Evolutionary conservation across 2,888 invertebrate genomes (phyloP).

Genomic region (Polylopha cassiicola): DNA sequence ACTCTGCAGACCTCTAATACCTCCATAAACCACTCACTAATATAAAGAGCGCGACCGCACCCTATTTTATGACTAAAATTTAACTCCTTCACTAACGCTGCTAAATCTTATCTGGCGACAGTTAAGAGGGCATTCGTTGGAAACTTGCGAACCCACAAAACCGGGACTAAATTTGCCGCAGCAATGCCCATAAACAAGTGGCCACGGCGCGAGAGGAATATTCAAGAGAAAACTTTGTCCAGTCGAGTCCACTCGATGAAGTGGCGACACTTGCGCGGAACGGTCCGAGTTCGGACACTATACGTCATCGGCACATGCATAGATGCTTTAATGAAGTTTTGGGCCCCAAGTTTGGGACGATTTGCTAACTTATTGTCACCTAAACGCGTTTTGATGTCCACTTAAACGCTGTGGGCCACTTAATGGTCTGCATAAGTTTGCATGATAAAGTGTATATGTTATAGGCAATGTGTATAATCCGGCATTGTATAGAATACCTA

Average conservation of each 20-base stretch:
- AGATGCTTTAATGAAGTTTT: conserved; percentile 70
- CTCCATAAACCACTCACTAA: neutral
- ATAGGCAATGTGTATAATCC: no score
- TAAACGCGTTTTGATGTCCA: conserved; percentile 69
- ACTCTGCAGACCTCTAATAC: neutral
- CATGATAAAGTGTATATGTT: conserved; percentile 49
- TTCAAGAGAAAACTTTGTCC: conserved; percentile 70
- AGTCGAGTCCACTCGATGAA: conserved; percentile 47
- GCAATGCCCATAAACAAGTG: conserved; percentile 61
- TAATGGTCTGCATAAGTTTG: conserved; percentile 57
- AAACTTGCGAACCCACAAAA: conserved; percentile 63
- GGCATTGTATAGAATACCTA: no score
- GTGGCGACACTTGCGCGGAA: conserved; percentile 68
- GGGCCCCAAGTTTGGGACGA: conserved; percentile 54
- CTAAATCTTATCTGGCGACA: conserved; percentile 59
- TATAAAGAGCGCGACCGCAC: neutral
- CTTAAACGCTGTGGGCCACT: conserved; percentile 58
- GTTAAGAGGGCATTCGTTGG: conserved; percentile 53
- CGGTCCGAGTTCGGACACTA: conserved; percentile 58
- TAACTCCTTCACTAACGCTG: conserved; percentile 29
- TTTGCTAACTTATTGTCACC: conserved; percentile 63
- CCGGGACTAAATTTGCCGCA: conserved; percentile 48
- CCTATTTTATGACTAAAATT: conserved; percentile 29
- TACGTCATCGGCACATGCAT: conserved; percentile 63
- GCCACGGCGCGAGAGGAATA: conserved; percentile 56